Evolutionary conservation across 2,797 vertebrate species (phyloP).

Genomic region (Prionace glauca): DNA sequence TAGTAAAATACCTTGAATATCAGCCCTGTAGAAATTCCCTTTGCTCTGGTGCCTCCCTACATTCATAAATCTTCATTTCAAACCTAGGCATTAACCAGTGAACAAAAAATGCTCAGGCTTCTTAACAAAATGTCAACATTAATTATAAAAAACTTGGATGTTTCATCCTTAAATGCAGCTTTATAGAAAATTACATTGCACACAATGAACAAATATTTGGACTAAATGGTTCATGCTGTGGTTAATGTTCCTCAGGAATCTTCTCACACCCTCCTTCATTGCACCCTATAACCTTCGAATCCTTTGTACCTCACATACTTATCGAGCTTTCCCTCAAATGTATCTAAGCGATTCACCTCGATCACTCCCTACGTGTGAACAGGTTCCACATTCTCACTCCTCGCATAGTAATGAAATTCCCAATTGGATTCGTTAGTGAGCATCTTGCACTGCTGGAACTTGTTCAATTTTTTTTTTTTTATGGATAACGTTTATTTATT

Average conservation of each 20-base stretch:
- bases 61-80: background rate
- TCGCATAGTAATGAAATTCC: background rate
- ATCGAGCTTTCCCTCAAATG: background rate
- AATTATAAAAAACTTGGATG: background rate
- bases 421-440: background rate
- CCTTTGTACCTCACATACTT: background rate
- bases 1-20: background rate
- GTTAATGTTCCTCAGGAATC: background rate
- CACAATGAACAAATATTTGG: background rate
- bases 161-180: background rate
- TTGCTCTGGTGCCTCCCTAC: background rate
- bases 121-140: background rate
- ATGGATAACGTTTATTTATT: no score
- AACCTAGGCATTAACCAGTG: background rate
- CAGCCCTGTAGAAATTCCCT: background rate
- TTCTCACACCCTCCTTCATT: background rate
- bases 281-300: background rate
- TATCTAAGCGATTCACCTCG: background rate
- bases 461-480: no score
- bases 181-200: background rate
- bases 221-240: background rate
- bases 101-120: background rate
- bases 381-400: background rate
- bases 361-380: background rate
- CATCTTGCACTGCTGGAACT: background rate